Base-by-base conservation (phyloP, 2,888 invertebrate genomes). In the Athalia rosae region DNA sequence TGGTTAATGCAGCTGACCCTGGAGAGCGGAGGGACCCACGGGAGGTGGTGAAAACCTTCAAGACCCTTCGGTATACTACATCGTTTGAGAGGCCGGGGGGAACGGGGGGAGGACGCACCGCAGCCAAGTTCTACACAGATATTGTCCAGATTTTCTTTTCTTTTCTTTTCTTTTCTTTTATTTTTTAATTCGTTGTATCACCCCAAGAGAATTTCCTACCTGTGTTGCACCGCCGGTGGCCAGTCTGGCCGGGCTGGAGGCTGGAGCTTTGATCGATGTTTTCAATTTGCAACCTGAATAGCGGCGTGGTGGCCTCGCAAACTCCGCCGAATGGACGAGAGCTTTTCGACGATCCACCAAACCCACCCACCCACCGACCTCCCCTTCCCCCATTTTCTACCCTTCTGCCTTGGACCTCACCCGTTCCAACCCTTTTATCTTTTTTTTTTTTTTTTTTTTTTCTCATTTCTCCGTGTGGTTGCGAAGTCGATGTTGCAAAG, bases 221-320 rank as follows among this genome's bases (percentile, higher is more conserved):
- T 69, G 41, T 6, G n/a, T 63, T 11, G 62, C 1, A 3, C 28
- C 28, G 28, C 28, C 62, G 43, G 43, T 58, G n/a, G 11, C 58
- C 58, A 47, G 13, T 58, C n/a, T 6, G 6, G 47, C 13, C 13
- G 47, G 66, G 15, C 67, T 15, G 28, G 67, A 48, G 67, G 50
- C 67, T 53, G 7, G 56, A 71, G 71, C 71, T 71, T 71, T 71
- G 71, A 71, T 71, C 71, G 71, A 71, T 71, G 71, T 71, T 71
- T 71, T 71, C 58, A 71, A 71, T 71, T 71, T 71, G 71, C 71
- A 56, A 71, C 71, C 43, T 71, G 71, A 71, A 71, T 71, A 71
- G 71, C 71, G 45, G 28, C 61, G 8, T n/a, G 11, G 9, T 15
- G 58, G 58, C 67, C 56, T 56, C 69, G 7, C 58, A n/a, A 13